Percentiles rank a stretch among this genome's conserved stretches.
These are phyloP conservation scores for Thymallus thymallus DNA, from an alignment of 2,113 vertebrate genomes.

Conservation along the genomic window DNA sequence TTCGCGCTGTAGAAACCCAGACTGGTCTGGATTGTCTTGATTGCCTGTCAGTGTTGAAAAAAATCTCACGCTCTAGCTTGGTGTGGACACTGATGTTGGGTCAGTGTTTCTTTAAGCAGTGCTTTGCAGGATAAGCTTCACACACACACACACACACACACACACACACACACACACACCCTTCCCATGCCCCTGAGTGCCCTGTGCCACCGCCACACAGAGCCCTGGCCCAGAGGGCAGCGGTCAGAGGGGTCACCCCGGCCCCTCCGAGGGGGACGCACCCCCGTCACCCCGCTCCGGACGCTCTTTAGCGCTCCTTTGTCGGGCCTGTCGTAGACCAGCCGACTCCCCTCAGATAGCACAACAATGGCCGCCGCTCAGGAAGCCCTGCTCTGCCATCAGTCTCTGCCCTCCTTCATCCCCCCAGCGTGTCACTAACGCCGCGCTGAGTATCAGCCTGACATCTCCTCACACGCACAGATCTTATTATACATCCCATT, in stretches of 20 bases:
- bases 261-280: conserved; percentile 74
- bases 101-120: conserved; percentile 42
- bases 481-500: not conserved
- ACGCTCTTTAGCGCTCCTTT: conserved; percentile 83
- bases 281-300: conserved; percentile 72
- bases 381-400: conserved; percentile 30
- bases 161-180: too few species aligned
- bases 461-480: not conserved
- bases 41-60: not conserved
- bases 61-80: not conserved
- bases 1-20: too few species aligned
- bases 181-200: conserved; percentile 82
- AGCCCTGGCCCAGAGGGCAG: conserved; percentile 79
- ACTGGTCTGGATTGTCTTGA: too few species aligned
- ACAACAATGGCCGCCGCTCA: conserved; percentile 67
- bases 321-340: conserved; percentile 69
- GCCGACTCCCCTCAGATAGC: conserved; percentile 49
- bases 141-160: too few species aligned
- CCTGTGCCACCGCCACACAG: conserved; percentile 85
- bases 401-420: conserved; percentile 36
- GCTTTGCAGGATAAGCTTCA: conserved; percentile 33
- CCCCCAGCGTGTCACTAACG: not conserved
- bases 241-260: conserved; percentile 85
- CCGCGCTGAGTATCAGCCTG: not conserved
- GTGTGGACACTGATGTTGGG: conserved; percentile 36